A percentile compares a stretch with the other conserved stretches of the same genome.
These are phyloP conservation scores for Lepus townsendii DNA, from an alignment of 2,797 vertebrate species.

Conservation along the genomic window DNA sequence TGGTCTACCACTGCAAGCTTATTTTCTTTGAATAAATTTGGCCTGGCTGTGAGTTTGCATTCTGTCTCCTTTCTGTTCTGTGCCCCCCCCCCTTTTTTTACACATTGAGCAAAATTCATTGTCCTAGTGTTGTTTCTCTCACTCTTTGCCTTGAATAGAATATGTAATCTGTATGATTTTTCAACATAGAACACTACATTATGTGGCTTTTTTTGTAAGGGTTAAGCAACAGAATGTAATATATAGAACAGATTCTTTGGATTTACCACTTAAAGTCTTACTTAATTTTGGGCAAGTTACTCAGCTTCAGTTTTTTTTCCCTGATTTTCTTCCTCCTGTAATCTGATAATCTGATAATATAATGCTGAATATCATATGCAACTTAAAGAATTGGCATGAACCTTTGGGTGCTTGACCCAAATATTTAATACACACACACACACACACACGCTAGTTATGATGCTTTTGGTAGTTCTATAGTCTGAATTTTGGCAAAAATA, in stretches of 20 bases:
- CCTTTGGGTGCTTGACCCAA: neutral
- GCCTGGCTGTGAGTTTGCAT: too few species aligned
- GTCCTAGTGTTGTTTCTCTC: neutral
- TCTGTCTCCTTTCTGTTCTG: too few species aligned
- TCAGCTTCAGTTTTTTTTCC: neutral
- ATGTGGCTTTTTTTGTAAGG: neutral
- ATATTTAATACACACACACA: neutral
- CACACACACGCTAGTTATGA: neutral
- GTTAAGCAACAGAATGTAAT: neutral
- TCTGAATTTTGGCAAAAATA: neutral
- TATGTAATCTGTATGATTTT: neutral
- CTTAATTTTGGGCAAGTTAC: neutral
- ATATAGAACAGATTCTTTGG: neutral
- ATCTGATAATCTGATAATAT: neutral
- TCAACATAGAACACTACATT: neutral
- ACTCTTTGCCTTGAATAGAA: neutral
- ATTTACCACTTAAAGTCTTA: neutral
- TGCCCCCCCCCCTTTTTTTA: too few species aligned
- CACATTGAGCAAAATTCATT: neutral
- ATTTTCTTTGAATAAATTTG: too few species aligned
- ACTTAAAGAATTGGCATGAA: neutral
- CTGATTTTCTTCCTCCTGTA: neutral
- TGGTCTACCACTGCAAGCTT: too few species aligned
- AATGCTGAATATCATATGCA: neutral
- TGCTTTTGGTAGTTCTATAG: neutral